Evolutionary conservation across 2,797 vertebrate species (phyloP).

Genomic region (Myotis vivesi): DNA sequence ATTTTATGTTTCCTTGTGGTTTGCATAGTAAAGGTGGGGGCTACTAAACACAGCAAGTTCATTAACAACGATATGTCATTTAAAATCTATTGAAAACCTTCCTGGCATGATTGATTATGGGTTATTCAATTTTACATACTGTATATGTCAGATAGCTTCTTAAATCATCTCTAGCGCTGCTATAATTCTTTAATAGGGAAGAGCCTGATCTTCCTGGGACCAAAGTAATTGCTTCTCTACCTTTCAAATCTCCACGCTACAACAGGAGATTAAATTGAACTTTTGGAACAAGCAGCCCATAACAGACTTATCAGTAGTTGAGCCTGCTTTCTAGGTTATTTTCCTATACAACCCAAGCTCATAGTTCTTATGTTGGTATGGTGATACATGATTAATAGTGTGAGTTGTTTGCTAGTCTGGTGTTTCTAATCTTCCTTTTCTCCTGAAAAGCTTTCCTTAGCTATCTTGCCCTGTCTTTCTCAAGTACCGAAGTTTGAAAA

Average conservation of each 20-base stretch:
- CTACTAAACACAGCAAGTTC: slow-evolving; percentile 49
- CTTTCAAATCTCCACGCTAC: slow-evolving; percentile 39
- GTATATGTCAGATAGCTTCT: slow-evolving; percentile 60
- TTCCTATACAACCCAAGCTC: background rate
- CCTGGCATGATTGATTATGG: slow-evolving; percentile 40
- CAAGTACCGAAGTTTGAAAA: slow-evolving; percentile 45
- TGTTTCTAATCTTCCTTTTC: slow-evolving; percentile 64
- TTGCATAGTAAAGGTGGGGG: background rate
- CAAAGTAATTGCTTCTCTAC: slow-evolving; percentile 60
- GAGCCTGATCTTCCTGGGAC: slow-evolving; percentile 34
- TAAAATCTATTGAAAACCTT: slow-evolving; percentile 58
- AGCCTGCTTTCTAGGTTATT: background rate
- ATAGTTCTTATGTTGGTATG: background rate
- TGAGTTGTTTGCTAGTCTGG: slow-evolving; percentile 41
- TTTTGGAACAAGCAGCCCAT: slow-evolving; percentile 21
- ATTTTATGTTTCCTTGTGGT: slow-evolving; percentile 2
- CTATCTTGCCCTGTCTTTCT: slow-evolving; percentile 33
- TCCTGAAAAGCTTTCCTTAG: slow-evolving; percentile 47
- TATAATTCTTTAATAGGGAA: slow-evolving; percentile 61
- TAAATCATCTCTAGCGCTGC: slow-evolving; percentile 59
- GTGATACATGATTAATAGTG: slow-evolving; percentile 50
- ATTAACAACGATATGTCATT: slow-evolving; percentile 60
- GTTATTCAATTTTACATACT: slow-evolving; percentile 63
- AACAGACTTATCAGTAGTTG: slow-evolving; percentile 26
- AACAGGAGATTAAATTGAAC: slow-evolving; percentile 53